Conservation (phyloP, 2,797 vertebrate genomes). For the Rhinophrynus dorsalis region DNA sequence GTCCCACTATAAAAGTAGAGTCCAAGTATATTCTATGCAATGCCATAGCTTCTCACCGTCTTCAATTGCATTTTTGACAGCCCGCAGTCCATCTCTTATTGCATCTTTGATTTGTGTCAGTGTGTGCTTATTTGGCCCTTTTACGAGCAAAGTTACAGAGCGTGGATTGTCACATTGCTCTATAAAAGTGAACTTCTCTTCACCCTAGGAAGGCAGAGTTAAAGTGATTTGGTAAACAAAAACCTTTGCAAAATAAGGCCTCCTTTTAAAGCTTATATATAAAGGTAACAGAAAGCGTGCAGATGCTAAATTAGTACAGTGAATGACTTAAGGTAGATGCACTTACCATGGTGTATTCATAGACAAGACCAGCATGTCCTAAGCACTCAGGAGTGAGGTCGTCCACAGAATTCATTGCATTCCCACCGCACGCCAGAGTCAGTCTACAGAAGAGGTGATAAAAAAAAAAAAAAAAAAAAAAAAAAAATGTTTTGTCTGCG, state of each 20-base stretch:
- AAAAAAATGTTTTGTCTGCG: too few relatives aligned
- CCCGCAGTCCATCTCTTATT: slow-evolving; percentile 87
- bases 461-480: too few relatives aligned
- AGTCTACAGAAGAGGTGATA: slow-evolving; percentile 78
- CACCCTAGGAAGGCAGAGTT: slow-evolving; percentile 73
- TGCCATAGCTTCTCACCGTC: slow-evolving; percentile 74
- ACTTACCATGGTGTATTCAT: slow-evolving; percentile 91
- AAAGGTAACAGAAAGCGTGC: too few relatives aligned
- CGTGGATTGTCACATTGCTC: slow-evolving; percentile 93
- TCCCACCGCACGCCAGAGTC: slow-evolving; percentile 88
- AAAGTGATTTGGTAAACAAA: neutral
- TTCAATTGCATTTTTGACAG: slow-evolving; percentile 94
- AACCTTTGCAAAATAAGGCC: too few relatives aligned
- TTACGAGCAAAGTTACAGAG: slow-evolving; percentile 85
- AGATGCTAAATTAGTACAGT: too few relatives aligned
- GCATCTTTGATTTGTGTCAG: slow-evolving; percentile 96
- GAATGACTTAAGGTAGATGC: too few relatives aligned
- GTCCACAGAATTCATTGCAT: slow-evolving; percentile 93
- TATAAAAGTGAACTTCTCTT: slow-evolving; percentile 89
- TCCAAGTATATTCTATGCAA: neutral
- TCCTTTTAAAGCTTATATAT: too few relatives aligned
- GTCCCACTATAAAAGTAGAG: too few relatives aligned
- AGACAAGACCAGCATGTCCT: slow-evolving; percentile 89
- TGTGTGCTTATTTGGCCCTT: slow-evolving; percentile 96
- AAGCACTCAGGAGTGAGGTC: slow-evolving; percentile 87